A percentile compares a stretch with the other conserved stretches of the same genome.
phyloP scores from a whole-genome alignment of 2,113 vertebrate genomes.

The Macquaria australasica region DNA sequence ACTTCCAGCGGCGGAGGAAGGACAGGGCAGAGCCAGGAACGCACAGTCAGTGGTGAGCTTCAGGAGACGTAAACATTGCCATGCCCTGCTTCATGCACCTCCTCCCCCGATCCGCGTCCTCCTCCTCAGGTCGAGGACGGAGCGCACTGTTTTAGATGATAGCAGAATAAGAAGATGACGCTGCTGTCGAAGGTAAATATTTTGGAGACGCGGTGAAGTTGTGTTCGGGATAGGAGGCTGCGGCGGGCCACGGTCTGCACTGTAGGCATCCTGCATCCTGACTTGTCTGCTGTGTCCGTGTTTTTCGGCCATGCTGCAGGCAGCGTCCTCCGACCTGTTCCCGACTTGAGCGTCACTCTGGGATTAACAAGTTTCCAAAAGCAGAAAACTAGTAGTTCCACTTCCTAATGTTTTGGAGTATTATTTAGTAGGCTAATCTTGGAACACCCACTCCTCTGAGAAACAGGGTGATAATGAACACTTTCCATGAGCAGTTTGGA shows the following conservation, averaged over 20 bases:
- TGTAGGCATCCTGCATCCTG: constrained; percentile 23
- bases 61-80: constrained; percentile 77
- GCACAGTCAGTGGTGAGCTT: background rate
- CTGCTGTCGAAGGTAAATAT: constrained; percentile 17
- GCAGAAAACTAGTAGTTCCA: background rate
- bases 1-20: constrained; percentile 38
- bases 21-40: constrained; percentile 29
- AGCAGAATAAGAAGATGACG: background rate
- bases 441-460: background rate
- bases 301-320: constrained; percentile 77
- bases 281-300: constrained; percentile 69
- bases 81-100: constrained; percentile 67
- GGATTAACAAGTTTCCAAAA: constrained; percentile 24
- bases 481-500: background rate
- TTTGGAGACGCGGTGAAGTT: constrained; percentile 62
- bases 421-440: background rate
- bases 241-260: constrained; percentile 28
- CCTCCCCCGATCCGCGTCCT: background rate
- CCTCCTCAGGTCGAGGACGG: constrained; percentile 26
- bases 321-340: constrained; percentile 74
- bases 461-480: background rate
- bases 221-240: constrained; percentile 69
- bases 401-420: background rate
- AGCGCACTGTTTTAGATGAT: background rate
- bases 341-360: constrained; percentile 68